Conservation (phyloP, 2,113 vertebrate genomes). For the Sula dactylatra region DNA sequence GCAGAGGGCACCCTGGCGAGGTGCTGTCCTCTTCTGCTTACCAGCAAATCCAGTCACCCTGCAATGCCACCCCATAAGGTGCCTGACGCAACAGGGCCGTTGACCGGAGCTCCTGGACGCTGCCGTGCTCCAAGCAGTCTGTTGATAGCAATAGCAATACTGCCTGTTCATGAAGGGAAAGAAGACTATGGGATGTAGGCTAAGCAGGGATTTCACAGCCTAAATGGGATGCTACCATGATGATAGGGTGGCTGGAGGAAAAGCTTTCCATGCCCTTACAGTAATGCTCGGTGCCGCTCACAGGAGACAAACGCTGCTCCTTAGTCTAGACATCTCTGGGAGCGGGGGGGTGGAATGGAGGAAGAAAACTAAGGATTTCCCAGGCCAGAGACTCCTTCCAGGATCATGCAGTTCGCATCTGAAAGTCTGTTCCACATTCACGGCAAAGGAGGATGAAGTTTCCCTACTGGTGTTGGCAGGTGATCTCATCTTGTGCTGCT, state of each 20-base stretch:
- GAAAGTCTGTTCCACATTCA: slow-evolving; percentile 47
- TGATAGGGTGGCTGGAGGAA: background rate
- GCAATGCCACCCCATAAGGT: accelerated
- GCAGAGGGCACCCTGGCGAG: background rate
- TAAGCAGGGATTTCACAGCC: background rate
- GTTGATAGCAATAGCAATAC: background rate
- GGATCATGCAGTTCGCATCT: background rate
- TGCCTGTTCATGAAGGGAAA: background rate
- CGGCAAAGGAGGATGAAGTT: slow-evolving; percentile 35
- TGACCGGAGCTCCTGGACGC: background rate
- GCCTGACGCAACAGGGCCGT: background rate
- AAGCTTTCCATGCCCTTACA: background rate
- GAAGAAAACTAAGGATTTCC: slow-evolving; percentile 17
- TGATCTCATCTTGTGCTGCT: slow-evolving; percentile 60
- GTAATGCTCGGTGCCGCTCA: background rate
- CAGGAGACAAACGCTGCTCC: background rate
- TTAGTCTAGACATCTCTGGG: slow-evolving; percentile 17
- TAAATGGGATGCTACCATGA: background rate
- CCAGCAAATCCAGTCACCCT: background rate
- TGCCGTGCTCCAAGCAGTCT: background rate
- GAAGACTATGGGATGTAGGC: background rate
- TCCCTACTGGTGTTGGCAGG: slow-evolving; percentile 51
- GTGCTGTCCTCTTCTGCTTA: background rate
- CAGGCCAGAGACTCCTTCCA: slow-evolving; percentile 49
- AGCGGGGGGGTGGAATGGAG: background rate